Conservation (phyloP, 2,888 invertebrate genomes). For the Ashinkailepas kermadecensis region DNA sequence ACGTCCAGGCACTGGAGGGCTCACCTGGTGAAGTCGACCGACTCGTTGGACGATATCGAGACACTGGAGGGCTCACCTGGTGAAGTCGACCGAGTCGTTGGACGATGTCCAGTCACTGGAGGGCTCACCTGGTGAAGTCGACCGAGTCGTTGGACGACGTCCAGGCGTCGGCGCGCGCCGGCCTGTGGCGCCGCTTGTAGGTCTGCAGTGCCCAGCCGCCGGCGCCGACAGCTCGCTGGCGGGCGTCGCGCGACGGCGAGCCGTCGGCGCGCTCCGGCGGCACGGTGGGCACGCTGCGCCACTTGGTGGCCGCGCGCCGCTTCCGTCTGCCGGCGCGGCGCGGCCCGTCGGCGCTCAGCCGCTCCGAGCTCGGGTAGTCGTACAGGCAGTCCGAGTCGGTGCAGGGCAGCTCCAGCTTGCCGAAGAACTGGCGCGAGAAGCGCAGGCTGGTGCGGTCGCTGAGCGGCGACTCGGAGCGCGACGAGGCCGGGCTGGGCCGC, state of each 20-base stretch:
- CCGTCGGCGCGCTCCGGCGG: slow-evolving; percentile 26
- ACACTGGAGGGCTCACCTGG: no score
- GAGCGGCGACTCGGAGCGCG: slow-evolving; percentile 34
- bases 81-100: no score
- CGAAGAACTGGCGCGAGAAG: slow-evolving; percentile 33
- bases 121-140: neutral
- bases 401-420: slow-evolving; percentile 52
- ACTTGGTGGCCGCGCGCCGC: slow-evolving; percentile 19
- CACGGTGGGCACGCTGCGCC: slow-evolving; percentile 29
- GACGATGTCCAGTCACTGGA: no score
- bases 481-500: slow-evolving; percentile 31
- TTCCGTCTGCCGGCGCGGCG: slow-evolving; percentile 9
- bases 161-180: neutral
- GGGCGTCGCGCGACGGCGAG: slow-evolving; percentile 24
- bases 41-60: no score
- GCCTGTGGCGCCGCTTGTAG: neutral
- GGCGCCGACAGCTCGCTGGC: neutral
- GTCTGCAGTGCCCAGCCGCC: slow-evolving; percentile 41
- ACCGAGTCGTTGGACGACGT: slow-evolving; percentile 4
- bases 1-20: no score
- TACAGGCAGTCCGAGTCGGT: slow-evolving; percentile 73
- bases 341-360: slow-evolving; percentile 29
- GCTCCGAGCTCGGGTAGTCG: slow-evolving; percentile 68
- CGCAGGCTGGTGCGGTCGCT: slow-evolving; percentile 31
- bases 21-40: no score